Conservation (phyloP, 2,113 vertebrate species). For the Corythaeola cristata region DNA sequence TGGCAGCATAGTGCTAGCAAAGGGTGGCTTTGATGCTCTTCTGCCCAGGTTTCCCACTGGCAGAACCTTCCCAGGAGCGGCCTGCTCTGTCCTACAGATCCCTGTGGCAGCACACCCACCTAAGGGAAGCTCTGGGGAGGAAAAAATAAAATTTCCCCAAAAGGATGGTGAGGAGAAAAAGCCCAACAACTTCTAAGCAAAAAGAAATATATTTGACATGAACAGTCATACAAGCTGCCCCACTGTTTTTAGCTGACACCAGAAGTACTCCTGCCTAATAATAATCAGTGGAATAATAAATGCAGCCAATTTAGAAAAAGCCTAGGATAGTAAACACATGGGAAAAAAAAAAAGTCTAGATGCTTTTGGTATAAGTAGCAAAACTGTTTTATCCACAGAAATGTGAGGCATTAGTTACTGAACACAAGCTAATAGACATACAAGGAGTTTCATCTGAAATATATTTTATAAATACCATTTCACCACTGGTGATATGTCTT, state of each 20-base stretch:
- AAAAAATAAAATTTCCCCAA: background rate
- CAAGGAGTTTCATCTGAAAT: background rate
- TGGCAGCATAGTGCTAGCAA: background rate
- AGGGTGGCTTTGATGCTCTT: background rate
- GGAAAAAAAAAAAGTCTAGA: too few species aligned
- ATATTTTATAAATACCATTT: background rate
- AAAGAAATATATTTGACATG: background rate
- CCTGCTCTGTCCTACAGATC: too few species aligned
- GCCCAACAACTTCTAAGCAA: background rate
- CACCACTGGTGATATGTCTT: background rate
- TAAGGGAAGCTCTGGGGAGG: background rate
- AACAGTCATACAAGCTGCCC: background rate
- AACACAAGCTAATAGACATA: background rate
- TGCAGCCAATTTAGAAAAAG: background rate
- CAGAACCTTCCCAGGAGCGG: background rate
- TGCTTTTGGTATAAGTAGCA: background rate
- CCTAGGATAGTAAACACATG: background rate
- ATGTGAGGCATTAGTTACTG: background rate
- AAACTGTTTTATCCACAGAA: background rate
- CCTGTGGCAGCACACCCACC: background rate
- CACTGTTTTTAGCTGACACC: background rate
- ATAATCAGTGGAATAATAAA: background rate
- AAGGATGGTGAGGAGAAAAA: background rate
- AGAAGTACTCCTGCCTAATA: background rate
- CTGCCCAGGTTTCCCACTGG: background rate